Evolutionary conservation across 1,140 invertebrate species (phyloP), one percentile per base, ranked within the genome.

Genomic region (Vollenhovia emeryi): DNA sequence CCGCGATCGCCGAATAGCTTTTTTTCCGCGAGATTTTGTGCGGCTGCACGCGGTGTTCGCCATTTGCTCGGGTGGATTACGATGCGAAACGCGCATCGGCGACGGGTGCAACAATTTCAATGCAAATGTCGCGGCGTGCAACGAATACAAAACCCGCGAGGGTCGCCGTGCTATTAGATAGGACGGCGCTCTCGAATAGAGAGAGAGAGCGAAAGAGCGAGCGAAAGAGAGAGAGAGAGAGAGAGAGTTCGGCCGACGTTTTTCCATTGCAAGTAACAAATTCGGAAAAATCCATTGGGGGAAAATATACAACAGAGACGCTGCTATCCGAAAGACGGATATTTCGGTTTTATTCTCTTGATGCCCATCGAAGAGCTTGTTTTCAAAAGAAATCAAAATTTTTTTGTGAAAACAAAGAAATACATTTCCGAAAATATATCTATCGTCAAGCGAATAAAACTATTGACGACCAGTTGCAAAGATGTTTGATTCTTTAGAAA

Each of bases 91-190:
- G 64, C 89, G 76, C 57, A 75, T 68, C 80, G 83, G 60, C 89
- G 87, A 86, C 89, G 86, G 89, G 83, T 92, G 91, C 90, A 92
- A 93, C 89, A 91, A 92, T 92, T 93, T 92, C 91, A 88, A 92
- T 92, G 91, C 91, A 93, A 93, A 93, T 93, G 85, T 87, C 60
- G 50, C 52, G 59, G 30, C 68, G 68, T 88, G 80, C 45, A 55
- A 66, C 73, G 92, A 92, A 93, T 93, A 89, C 89, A 86, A 91
- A 91, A 90, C 89, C 60, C 43, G 52, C 30, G 50, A 55, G 52
- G 24, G 18, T 73, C 69, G 64, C 27, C 13, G 24, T 27, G 33
- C 57, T 62, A 76, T 84, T 84, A 76, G 71, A 48, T 43, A 83
- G 69, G 21, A 24, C 7, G 57, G 27, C 55, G 13, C n/a, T n/a